Base-by-base conservation (phyloP, 2,888 invertebrate species). In the Miltochrista miniata region DNA sequence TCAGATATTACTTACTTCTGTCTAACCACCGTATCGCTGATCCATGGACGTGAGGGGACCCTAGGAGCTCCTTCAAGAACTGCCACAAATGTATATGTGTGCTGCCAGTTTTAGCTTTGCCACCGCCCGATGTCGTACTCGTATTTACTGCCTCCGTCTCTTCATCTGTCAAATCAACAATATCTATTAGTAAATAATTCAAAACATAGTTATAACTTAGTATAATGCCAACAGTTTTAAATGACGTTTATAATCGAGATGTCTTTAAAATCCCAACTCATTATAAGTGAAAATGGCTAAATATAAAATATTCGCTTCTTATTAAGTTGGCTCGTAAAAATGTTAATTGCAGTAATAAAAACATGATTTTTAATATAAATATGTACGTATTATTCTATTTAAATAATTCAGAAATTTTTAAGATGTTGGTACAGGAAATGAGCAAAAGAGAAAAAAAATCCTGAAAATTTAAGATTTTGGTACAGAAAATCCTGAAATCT, bases 61-160 rank as follows among this genome's bases (percentile, higher is more conserved):
- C 94, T 1, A 99, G 93, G 12, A 99, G 94, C 83, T 99, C 99
- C 83, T 98, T 98, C 47, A 99, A 93, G 88, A 99, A 99, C 90
- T 99, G 99, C 99, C 99, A 99, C 41, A 99, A 93, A 84, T 99
- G 99, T 69, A 99, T 99, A 85, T 98, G 98, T 0, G 98, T 96
- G 61, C 96, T 96, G 42, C 95, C 94, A 39, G 92, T 89, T 68
- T 92, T 92, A 12, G 79, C 72, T 54, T 90, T 89, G 13, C 82
- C 85, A 11, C 77, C 81, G n/a, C 69, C 76, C 47, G 72, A 57
- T 2, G 62, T 72, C n/a, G 79, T 63, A 47, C 83, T 85, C 1
- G 82, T 76, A 2, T 81, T 76, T 1, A 81, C 82, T 46, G 91
- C 76, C 56, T 93, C 93, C 2, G 93, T 93, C 52, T 94, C 94